phyloP scores from a whole-genome alignment of 2,888 invertebrate genomes.

The Augiades crinisus region DNA sequence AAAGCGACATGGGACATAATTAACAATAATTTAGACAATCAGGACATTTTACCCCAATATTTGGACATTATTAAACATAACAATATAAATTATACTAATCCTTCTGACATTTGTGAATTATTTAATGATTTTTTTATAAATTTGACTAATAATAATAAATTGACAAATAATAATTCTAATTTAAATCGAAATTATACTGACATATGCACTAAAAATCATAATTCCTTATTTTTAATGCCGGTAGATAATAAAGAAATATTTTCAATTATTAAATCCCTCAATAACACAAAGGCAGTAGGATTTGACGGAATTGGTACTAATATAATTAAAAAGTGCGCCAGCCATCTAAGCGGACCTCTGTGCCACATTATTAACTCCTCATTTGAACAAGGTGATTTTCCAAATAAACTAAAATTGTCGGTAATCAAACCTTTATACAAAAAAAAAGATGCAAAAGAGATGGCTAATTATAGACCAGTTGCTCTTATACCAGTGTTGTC shows the following conservation, averaged over 20 bases:
- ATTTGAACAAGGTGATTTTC: slow-evolving; percentile 13
- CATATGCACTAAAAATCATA: too few relatives aligned
- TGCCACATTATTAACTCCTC: slow-evolving; percentile 11
- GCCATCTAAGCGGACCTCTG: not conserved
- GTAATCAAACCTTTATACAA: slow-evolving; percentile 1
- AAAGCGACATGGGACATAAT: slow-evolving; percentile 13
- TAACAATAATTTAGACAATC: not conserved
- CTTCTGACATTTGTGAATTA: not conserved
- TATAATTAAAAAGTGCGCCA: too few relatives aligned
- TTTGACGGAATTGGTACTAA: too few relatives aligned
- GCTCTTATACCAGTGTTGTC: not conserved
- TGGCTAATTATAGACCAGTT: not conserved
- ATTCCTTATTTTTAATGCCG: not conserved
- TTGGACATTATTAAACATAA: not conserved
- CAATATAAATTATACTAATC: not conserved
- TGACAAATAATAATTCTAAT: not conserved
- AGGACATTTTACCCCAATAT: not conserved
- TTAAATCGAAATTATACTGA: too few relatives aligned
- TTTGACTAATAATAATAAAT: not conserved
- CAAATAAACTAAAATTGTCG: slow-evolving; percentile 6
- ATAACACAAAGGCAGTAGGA: too few relatives aligned
- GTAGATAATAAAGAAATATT: not conserved
- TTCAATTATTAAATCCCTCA: not conserved
- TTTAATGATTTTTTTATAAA: not conserved
- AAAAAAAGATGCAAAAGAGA: not conserved